Percentiles rank a stretch among this genome's conserved stretches.
Evolutionary conservation across 2,113 vertebrate species (phyloP).

Genomic region (Brachypteracias leptosomus): DNA sequence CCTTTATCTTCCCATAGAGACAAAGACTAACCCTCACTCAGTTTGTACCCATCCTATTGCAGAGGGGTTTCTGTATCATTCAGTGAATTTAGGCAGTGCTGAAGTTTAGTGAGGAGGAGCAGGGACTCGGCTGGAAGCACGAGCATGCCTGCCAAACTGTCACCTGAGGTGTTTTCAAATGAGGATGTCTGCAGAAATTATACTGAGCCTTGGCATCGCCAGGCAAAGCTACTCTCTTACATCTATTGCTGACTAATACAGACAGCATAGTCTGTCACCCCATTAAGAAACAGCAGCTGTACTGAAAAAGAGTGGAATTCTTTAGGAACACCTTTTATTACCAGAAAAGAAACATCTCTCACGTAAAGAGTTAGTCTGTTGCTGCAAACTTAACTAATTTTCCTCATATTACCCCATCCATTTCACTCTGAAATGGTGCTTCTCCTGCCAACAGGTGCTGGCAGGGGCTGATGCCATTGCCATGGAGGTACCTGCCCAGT

Average conservation of each 20-base stretch:
- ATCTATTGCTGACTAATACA: conserved; percentile 33
- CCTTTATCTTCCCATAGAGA: not conserved
- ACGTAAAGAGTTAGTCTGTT: not conserved
- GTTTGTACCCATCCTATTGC: not conserved
- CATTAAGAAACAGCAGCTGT: conserved; percentile 13
- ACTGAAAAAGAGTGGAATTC: not conserved
- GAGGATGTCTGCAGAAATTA: conserved; percentile 52
- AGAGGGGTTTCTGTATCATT: conserved; percentile 10
- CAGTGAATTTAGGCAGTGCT: conserved; percentile 31
- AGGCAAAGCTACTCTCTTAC: not conserved
- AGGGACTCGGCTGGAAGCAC: conserved; percentile 38
- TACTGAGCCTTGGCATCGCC: conserved; percentile 2
- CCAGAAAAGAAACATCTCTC: not conserved
- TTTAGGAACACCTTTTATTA: not conserved
- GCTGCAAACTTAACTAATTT: not conserved
- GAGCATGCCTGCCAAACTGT: conserved; percentile 43
- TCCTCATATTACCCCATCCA: not conserved
- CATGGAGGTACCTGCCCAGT: not conserved
- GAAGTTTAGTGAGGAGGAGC: conserved; percentile 38
- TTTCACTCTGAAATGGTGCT: not conserved
- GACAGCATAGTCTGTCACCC: not conserved
- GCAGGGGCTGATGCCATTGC: not conserved
- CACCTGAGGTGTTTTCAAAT: conserved; percentile 48
- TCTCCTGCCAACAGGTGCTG: not conserved
- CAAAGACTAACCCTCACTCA: not conserved